Evolutionary conservation across 2,797 vertebrate species (phyloP).

Genomic region (Vespertilio murinus): DNA sequence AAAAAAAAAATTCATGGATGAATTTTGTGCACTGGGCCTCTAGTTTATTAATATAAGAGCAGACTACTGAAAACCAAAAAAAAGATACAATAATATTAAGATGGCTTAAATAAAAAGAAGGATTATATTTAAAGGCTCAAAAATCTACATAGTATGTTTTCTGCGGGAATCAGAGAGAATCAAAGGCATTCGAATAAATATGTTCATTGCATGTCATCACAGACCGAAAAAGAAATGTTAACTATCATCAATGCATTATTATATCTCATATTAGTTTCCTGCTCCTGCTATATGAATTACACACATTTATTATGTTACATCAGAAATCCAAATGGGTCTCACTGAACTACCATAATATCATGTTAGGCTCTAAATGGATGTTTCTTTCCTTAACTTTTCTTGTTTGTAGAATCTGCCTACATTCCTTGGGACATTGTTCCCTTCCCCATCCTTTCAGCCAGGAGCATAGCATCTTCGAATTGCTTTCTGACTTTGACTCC

Average conservation of each 20-base stretch:
- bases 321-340: neutral
- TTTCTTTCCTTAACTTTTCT: neutral
- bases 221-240: neutral
- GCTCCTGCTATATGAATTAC: neutral
- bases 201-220: neutral
- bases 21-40: no score
- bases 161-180: neutral
- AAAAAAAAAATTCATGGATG: no score
- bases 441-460: neutral
- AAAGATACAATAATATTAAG: neutral
- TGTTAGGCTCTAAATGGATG: neutral
- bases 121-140: neutral
- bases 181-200: neutral
- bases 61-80: neutral
- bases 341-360: neutral
- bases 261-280: neutral
- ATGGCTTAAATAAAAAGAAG: neutral
- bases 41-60: neutral
- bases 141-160: neutral
- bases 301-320: neutral
- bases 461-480: neutral
- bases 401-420: neutral
- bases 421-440: neutral
- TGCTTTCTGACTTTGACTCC: neutral
- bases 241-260: neutral